Conservation (phyloP, 2,113 vertebrate genomes). For the Malurus melanocephalus region DNA sequence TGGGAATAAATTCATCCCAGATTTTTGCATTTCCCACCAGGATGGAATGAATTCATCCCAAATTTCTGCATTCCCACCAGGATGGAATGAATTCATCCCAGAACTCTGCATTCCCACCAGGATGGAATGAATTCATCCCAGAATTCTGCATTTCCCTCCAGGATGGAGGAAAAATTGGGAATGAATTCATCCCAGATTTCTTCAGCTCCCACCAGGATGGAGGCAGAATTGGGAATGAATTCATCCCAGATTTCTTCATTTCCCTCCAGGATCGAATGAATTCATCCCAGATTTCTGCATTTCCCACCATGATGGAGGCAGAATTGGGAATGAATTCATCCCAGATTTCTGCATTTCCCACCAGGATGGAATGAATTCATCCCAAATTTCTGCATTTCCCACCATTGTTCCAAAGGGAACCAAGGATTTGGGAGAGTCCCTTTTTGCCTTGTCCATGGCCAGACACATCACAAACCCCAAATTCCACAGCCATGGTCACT, state of each 20-base stretch:
- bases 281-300: neutral
- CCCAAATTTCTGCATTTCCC: neutral
- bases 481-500: fast-evolving
- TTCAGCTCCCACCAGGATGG: neutral
- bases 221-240: neutral
- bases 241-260: neutral
- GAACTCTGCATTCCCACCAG: too few relatives aligned
- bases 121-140: too few relatives aligned
- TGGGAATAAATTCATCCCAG: neutral
- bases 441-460: fast-evolving
- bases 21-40: neutral
- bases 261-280: neutral
- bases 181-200: too few relatives aligned
- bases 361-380: neutral
- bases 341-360: neutral
- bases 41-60: neutral
- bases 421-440: too few relatives aligned
- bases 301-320: neutral
- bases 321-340: neutral
- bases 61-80: neutral
- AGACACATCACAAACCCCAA: neutral
- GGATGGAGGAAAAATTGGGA: too few relatives aligned
- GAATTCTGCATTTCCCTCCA: too few relatives aligned
- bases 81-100: too few relatives aligned
- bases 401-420: neutral